These are phyloP conservation scores for Cyclopterus lumpus DNA, from an alignment of 2,797 vertebrate genomes.

Conservation along the genomic window DNA sequence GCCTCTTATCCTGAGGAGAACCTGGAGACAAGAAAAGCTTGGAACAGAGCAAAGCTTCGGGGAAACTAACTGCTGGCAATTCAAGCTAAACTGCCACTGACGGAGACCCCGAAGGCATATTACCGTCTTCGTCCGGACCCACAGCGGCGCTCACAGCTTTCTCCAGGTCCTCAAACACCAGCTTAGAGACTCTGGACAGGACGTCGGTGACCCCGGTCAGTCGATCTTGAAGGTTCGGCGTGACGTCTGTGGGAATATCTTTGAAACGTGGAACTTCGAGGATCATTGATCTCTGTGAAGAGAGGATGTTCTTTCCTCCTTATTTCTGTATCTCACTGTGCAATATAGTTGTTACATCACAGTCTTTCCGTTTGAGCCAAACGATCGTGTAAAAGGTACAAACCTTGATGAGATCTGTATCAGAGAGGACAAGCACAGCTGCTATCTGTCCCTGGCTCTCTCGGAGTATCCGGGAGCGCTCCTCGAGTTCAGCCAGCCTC, in stretches of 20 bases:
- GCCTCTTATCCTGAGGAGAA: slow-evolving; percentile 86
- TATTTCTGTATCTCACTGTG: background rate
- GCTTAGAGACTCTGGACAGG: slow-evolving; percentile 81
- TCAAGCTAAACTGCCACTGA: fast-evolving
- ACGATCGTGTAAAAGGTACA: background rate
- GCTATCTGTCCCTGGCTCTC: slow-evolving; percentile 76
- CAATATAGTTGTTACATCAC: background rate
- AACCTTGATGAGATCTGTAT: slow-evolving; percentile 83
- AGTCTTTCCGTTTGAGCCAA: background rate
- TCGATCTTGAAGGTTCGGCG: slow-evolving; percentile 75
- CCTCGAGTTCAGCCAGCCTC: slow-evolving; percentile 66
- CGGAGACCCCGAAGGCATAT: background rate
- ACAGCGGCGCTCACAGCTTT: slow-evolving; percentile 76
- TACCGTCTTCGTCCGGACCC: slow-evolving; percentile 81
- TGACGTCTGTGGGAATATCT: slow-evolving; percentile 72
- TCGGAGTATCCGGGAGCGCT: slow-evolving; percentile 63
- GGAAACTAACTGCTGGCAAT: too few species aligned
- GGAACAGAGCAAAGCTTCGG: background rate
- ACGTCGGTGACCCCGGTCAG: slow-evolving; percentile 78
- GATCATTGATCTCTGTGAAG: slow-evolving; percentile 75
- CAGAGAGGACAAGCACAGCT: slow-evolving; percentile 62
- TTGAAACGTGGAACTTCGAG: slow-evolving; percentile 77
- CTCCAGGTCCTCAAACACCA: slow-evolving; percentile 85
- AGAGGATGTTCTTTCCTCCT: slow-evolving; percentile 1
- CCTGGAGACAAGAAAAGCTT: slow-evolving; percentile 53